Percentiles rank a stretch among this genome's conserved stretches.
These are phyloP conservation scores for Drosophila erecta DNA, from an alignment of 1,140 invertebrate species.

Conservation along the genomic window DNA sequence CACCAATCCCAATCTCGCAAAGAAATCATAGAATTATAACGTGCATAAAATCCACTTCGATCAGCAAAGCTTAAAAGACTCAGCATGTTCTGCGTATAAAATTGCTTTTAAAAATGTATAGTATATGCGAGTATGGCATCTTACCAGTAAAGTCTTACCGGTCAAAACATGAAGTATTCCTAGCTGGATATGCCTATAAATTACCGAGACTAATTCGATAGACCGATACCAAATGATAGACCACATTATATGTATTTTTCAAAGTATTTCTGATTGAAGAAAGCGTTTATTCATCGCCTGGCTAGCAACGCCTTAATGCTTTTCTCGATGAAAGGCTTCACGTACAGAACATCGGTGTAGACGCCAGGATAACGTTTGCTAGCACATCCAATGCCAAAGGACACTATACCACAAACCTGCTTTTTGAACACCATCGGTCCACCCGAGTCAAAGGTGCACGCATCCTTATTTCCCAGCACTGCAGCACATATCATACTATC, in stretches of 20 bases:
- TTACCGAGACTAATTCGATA: background rate
- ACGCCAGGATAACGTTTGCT: slow-evolving; percentile 61
- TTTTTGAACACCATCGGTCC: slow-evolving; percentile 49
- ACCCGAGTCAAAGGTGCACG: slow-evolving; percentile 71
- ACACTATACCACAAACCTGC: slow-evolving; percentile 71
- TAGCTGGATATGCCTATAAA: background rate
- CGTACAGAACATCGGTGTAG: slow-evolving; percentile 61
- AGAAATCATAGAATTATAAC: slow-evolving; percentile 9
- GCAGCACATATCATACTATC: slow-evolving; percentile 68
- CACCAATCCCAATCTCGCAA: slow-evolving; percentile 43
- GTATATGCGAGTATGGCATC: too few relatives aligned
- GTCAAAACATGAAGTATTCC: too few relatives aligned
- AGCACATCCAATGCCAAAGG: slow-evolving; percentile 73
- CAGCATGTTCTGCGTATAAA: background rate
- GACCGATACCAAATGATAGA: background rate
- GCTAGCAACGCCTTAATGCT: slow-evolving; percentile 4
- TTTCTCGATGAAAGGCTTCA: slow-evolving; percentile 68
- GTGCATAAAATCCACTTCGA: background rate
- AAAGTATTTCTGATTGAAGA: background rate
- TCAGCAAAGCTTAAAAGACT: too few relatives aligned
- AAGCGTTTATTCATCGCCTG: background rate
- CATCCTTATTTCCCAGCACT: slow-evolving; percentile 53
- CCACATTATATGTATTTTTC: background rate
- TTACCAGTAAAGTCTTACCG: too few relatives aligned
- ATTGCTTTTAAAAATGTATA: too few relatives aligned